Conservation (phyloP, 2,888 invertebrate genomes). For the Drosophila borborema region DNA sequence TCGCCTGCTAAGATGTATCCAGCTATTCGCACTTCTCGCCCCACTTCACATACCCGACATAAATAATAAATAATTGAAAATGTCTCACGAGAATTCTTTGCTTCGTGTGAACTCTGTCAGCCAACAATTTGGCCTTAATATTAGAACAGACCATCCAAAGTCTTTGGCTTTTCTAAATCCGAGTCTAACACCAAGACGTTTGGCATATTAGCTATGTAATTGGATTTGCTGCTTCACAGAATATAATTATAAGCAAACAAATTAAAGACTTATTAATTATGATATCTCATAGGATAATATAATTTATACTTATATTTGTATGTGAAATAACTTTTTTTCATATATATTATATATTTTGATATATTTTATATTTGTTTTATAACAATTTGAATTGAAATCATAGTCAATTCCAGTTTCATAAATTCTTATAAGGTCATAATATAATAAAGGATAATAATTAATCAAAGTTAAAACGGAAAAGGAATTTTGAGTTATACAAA, state of each 20-base stretch:
- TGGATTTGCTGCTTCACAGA: background rate
- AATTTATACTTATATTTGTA: background rate
- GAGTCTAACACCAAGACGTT: background rate
- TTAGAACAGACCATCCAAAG: constrained; percentile 63
- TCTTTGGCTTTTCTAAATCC: constrained; percentile 27
- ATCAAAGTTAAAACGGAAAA: too few relatives aligned
- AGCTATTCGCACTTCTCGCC: constrained; percentile 1
- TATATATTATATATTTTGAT: background rate
- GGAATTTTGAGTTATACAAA: too few relatives aligned
- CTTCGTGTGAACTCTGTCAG: constrained; percentile 73
- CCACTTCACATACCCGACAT: constrained; percentile 42
- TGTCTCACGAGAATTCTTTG: constrained; percentile 72
- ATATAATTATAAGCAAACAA: background rate
- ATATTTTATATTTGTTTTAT: background rate
- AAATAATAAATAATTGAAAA: constrained; percentile 82
- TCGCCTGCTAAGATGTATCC: constrained; percentile 26
- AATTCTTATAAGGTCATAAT: too few relatives aligned
- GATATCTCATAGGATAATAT: too few relatives aligned
- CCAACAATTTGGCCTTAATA: constrained; percentile 75
- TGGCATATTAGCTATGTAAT: constrained; percentile 17
- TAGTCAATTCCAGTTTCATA: too few relatives aligned
- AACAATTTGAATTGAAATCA: too few relatives aligned
- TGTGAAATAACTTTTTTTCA: too few relatives aligned
- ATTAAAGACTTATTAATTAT: background rate
- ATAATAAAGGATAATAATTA: too few relatives aligned